Percentiles rank a stretch among this genome's conserved stretches.
These are phyloP conservation scores for Sardinella longiceps DNA, from an alignment of 2,797 vertebrate species.

Conservation along the genomic window DNA sequence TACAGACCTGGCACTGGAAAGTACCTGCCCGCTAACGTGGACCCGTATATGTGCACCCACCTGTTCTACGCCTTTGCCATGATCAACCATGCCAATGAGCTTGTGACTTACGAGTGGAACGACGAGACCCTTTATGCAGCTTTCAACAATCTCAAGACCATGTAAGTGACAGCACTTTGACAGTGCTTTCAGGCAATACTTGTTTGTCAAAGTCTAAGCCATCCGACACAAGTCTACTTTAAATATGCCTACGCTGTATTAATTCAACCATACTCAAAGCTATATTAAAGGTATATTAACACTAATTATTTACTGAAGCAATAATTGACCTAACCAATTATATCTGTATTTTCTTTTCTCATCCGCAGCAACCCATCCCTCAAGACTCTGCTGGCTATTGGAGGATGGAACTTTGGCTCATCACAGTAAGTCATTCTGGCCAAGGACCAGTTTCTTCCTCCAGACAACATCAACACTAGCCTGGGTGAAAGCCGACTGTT, in stretches of 20 bases:
- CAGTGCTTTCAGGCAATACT: not conserved
- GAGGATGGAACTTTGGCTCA: constrained; percentile 69
- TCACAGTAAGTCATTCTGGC: constrained; percentile 53
- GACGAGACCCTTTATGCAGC: constrained; percentile 52
- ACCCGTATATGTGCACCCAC: constrained; percentile 57
- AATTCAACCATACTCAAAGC: not conserved
- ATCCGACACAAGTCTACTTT: not conserved
- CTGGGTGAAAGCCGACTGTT: no score
- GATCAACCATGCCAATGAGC: constrained; percentile 53
- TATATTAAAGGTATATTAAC: not conserved
- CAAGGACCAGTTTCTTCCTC: not conserved
- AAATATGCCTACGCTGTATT: not conserved
- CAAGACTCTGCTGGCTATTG: constrained; percentile 79
- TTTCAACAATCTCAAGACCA: constrained; percentile 54
- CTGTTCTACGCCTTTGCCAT: constrained; percentile 55
- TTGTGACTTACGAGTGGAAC: constrained; percentile 54
- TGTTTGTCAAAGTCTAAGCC: not conserved
- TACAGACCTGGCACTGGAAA: constrained; percentile 57
- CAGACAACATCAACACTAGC: no score
- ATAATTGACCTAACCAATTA: not conserved
- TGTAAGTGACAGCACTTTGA: constrained; percentile 37
- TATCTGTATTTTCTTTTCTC: not conserved
- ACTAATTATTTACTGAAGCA: not conserved
- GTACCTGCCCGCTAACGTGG: constrained; percentile 53
- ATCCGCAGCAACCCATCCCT: constrained; percentile 69